Conservation (phyloP, 1,140 invertebrate genomes). For the Hycleus phaleratus region DNA sequence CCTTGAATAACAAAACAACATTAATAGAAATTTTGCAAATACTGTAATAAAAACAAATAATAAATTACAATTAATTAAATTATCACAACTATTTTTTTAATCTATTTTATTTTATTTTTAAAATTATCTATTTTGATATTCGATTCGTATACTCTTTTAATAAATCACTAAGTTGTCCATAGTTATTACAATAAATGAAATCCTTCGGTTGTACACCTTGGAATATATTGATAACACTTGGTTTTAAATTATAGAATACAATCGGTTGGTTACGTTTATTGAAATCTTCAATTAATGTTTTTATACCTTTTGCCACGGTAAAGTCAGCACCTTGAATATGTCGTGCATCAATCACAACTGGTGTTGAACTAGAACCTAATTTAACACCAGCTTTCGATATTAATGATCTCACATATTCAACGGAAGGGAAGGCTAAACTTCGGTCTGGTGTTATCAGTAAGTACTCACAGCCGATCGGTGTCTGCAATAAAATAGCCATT, state of each 20-base stretch:
- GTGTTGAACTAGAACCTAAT: conserved; percentile 48
- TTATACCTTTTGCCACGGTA: conserved; percentile 66
- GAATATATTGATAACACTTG: conserved; percentile 60
- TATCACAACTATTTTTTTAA: too few relatives aligned
- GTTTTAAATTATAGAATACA: conserved; percentile 68
- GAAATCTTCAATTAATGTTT: conserved; percentile 67
- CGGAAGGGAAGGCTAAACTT: conserved; percentile 66
- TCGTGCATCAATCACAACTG: conserved; percentile 67
- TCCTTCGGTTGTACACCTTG: conserved; percentile 60
- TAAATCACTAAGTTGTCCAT: conserved; percentile 54
- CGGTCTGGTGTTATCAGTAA: conserved; percentile 63
- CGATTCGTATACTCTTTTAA: conserved; percentile 41
- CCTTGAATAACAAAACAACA: too few relatives aligned
- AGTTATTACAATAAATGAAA: conserved; percentile 56
- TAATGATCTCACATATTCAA: conserved; percentile 66
- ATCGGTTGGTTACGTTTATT: conserved; percentile 60
- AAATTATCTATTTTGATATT: background rate
- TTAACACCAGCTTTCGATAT: conserved; percentile 63
- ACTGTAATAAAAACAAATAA: too few relatives aligned
- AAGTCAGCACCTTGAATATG: conserved; percentile 72
- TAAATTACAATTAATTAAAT: too few relatives aligned
- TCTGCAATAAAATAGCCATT: conserved; percentile 39
- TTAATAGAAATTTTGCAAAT: too few relatives aligned
- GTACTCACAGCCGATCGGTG: conserved; percentile 54
- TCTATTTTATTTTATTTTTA: too few relatives aligned